Conservation (phyloP, 2,797 vertebrate species). For the Trichosurus vulpecula region DNA sequence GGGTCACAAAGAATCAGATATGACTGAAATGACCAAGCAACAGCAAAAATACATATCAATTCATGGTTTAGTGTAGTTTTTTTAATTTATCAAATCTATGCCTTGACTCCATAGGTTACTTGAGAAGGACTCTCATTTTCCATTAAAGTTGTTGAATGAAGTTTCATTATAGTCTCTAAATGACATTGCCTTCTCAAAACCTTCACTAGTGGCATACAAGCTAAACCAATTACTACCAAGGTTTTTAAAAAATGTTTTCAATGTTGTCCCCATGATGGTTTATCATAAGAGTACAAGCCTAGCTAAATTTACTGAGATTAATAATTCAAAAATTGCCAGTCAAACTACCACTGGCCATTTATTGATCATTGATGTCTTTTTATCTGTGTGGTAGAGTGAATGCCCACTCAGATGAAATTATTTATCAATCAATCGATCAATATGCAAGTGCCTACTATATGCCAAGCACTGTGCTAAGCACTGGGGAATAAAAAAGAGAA, state of each 20-base stretch:
- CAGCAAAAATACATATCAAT: no score
- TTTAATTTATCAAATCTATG: neutral
- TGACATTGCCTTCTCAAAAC: neutral
- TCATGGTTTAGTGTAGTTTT: no score
- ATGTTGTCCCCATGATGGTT: neutral
- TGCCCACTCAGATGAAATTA: neutral
- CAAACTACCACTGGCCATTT: neutral
- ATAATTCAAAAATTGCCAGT: neutral
- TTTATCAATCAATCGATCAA: neutral
- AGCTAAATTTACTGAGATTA: neutral
- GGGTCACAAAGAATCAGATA: no score
- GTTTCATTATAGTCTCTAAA: neutral
- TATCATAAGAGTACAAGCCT: neutral
- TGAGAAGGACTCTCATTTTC: neutral
- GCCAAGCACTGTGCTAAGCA: neutral
- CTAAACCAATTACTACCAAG: neutral
- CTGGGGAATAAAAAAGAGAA: neutral
- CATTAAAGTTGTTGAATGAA: neutral
- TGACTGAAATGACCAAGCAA: no score
- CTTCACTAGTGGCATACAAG: neutral
- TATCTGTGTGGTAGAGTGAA: neutral
- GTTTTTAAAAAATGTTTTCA: no score
- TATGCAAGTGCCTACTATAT: neutral
- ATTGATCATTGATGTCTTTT: neutral
- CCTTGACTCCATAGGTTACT: accelerated